Evolutionary conservation across 2,888 invertebrate species (phyloP), one percentile per base, ranked within the genome.

Genomic region (Perizoma affinitatum): DNA sequence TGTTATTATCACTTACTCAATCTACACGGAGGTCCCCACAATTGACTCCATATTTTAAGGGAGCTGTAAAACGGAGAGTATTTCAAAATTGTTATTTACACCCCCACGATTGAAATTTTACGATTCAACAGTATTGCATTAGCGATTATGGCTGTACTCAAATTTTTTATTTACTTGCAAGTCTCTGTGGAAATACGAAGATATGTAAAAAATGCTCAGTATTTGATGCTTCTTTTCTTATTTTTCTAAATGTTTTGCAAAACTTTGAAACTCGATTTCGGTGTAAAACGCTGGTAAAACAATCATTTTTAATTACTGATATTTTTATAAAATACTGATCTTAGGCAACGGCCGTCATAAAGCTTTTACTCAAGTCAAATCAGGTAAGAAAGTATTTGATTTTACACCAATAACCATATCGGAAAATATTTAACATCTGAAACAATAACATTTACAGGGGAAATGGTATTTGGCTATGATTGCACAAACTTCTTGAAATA

Each of bases 71-170:
- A 67, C 45, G 10, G 38, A 42, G 53, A 60, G 64, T 68, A 73
- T 50, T 59, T 54, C 33, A 43, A 57, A 49, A 35, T 42, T 52
- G 43, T 58, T 41, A 49, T 77, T 79, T 74, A 82, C 79, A 80
- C 80, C 79, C 79, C 76, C 79, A 78, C 82, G 67, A 71, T 68
- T 70, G 74, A 72, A 61, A 73, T 77, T 83, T 84, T 83, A 83
- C 79, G 84, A 83, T 67, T 57, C 61, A 55, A 57, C 5, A 9
- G 54, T 44, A 44, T 44, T 44, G 22, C 22, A 44, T 44, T 44
- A 44, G 66, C 70, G 71, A 63, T 74, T 71, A 72, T 71, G 68
- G 70, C 60, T 68, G 65, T 67, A 73, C 74, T 71, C 67, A 75
- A 69, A 72, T 74, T 49, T 54, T 54, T 62, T 61, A 65, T 70